phyloP scores from a whole-genome alignment of 2,888 invertebrate species.

The Tanaodytes sp. region DNA sequence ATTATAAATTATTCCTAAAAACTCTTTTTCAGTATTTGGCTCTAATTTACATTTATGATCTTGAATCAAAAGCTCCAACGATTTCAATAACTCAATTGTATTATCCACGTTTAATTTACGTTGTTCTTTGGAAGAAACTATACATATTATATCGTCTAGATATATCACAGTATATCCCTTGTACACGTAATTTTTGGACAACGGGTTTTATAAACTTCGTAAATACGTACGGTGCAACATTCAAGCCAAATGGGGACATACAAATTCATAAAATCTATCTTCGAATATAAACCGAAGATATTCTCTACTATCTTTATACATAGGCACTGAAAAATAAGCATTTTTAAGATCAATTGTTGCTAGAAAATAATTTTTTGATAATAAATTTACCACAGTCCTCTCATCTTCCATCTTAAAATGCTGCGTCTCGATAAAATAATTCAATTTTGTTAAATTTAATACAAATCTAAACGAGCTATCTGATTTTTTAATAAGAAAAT shows the following conservation, averaged over 20 bases:
- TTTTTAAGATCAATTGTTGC: neutral
- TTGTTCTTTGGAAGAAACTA: slow-evolving; percentile 1
- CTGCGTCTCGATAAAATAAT: slow-evolving; percentile 32
- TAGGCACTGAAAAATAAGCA: neutral
- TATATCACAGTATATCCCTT: slow-evolving; percentile 10
- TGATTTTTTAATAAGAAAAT: slow-evolving; percentile 41
- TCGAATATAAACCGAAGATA: slow-evolving; percentile 8
- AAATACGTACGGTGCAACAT: slow-evolving; percentile 50
- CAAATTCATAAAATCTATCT: slow-evolving; percentile 48
- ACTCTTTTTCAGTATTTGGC: slow-evolving; percentile 3
- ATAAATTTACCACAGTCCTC: slow-evolving; percentile 18
- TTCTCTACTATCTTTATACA: neutral
- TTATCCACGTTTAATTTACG: neutral
- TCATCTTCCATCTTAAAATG: slow-evolving; percentile 53
- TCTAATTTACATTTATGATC: neutral
- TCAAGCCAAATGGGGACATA: slow-evolving; percentile 50
- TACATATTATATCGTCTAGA: slow-evolving; percentile 19
- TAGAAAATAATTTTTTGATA: neutral
- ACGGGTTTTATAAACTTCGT: slow-evolving; percentile 54
- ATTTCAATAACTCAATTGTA: neutral
- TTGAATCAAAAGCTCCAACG: neutral
- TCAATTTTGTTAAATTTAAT: slow-evolving; percentile 45
- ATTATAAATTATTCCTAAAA: slow-evolving; percentile 13
- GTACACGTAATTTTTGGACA: slow-evolving; percentile 7
- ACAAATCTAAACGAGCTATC: slow-evolving; percentile 41